Conservation (phyloP, 2,113 vertebrate species). For the Columba janthina region DNA sequence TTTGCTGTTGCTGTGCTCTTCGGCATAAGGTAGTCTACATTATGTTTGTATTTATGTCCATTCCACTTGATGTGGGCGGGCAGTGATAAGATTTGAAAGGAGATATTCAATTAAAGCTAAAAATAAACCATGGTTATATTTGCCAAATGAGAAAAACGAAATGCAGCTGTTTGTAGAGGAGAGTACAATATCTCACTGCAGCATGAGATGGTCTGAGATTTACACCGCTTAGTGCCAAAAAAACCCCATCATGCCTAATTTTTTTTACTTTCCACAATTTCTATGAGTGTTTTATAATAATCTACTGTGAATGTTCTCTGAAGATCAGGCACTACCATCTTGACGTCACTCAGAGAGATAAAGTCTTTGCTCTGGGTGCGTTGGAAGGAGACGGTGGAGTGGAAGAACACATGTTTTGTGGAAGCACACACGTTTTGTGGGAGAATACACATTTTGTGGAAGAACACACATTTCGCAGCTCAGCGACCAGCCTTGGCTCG, state of each 20-base stretch:
- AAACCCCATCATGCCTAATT: not conserved
- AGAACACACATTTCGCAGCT: not conserved
- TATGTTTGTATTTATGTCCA: not conserved
- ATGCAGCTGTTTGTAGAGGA: not conserved
- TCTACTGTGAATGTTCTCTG: not conserved
- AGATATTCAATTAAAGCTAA: not conserved
- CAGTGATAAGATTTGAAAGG: not conserved
- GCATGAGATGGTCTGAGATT: not conserved
- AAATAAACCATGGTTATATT: not conserved
- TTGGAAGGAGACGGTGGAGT: fast-evolving
- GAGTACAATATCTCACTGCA: fast-evolving
- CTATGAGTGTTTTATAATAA: not conserved
- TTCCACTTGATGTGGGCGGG: not conserved
- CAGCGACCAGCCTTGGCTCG: not conserved
- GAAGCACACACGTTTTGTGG: too few relatives aligned
- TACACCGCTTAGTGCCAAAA: not conserved
- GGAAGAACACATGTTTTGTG: not conserved
- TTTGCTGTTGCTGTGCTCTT: not conserved
- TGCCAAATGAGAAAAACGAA: not conserved
- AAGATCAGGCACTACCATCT: not conserved
- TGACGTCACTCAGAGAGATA: not conserved
- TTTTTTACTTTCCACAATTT: not conserved
- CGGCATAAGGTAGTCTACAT: not conserved
- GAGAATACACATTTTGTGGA: not conserved
- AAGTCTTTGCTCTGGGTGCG: not conserved